Base-by-base conservation (phyloP, 2,797 vertebrate species). In the Lutjanus argentimaculatus region DNA sequence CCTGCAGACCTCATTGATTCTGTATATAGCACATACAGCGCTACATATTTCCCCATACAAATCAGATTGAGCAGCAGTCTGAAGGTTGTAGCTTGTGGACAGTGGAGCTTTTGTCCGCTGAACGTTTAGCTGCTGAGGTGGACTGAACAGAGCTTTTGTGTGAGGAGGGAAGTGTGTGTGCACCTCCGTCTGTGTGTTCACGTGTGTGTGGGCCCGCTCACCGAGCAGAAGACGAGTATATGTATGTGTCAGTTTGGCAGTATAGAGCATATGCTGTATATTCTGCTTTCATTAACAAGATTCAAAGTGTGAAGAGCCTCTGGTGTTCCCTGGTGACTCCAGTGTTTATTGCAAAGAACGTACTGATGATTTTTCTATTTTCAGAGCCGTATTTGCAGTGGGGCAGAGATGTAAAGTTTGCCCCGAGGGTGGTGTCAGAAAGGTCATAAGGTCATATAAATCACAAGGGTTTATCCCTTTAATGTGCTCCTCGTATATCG, bases 71-170 rank as follows among this genome's bases (percentile, higher is more conserved):
- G 79, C 66, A 78, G 55, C 66, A 36, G 3, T 67, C 53, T 66
- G 21, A 56, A 71, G 72, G 48, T 8, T 63, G 58, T n/a, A 49
- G 49, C 5, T 1, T 19, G 45, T 45, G 49, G 58, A 85, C 82
- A 86, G 67, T 53, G 15, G 64, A 45, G 59, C 46, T 72, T 85
- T 80, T 88, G 75, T 88, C 66, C 48, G 0, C 19, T 14, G 66
- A 45, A 49, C 52, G 46, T 51, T 15, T 7, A 55, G 43, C 43
- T 45, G 74, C 77, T 58, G 42, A 79, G 58, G 21, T 73, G 51
- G 30, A 74, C 61, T 61, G 69, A 56, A 83, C 57, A 65, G 55
- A 49, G 57, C 69, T 66, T 55, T 82, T 86, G 79, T 86, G 72
- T 45, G 17, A 49, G 40, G 48, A 79, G 71, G 61, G 48, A 74